phyloP scores from a whole-genome alignment of 2,113 vertebrate genomes.

The Mobula hypostoma region DNA sequence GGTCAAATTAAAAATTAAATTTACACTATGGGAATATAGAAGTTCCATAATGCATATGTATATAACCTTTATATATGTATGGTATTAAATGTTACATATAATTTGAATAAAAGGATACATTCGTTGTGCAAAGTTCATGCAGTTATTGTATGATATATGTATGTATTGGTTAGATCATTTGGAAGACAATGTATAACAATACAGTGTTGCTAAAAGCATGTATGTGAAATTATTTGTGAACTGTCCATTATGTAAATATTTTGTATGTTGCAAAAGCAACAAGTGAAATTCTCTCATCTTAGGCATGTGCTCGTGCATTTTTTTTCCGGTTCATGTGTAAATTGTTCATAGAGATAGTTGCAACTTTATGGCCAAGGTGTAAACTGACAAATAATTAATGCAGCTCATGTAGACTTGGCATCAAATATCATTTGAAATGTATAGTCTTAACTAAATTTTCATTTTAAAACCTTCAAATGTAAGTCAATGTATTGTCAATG shows the following conservation, averaged over 20 bases:
- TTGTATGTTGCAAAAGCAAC: not conserved
- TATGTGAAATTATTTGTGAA: not conserved
- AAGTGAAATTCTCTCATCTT: not conserved
- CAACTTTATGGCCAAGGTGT: not conserved
- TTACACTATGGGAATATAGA: not conserved
- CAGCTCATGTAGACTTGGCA: not conserved
- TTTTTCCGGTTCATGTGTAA: not conserved
- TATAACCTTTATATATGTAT: not conserved
- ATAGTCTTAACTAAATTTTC: not conserved
- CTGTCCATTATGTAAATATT: not conserved
- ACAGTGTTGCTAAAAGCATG: not conserved
- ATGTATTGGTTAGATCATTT: not conserved
- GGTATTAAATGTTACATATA: not conserved
- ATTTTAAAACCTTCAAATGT: not conserved
- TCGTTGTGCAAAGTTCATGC: not conserved
- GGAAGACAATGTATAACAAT: not conserved
- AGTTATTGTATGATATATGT: not conserved
- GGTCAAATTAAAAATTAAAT: not conserved
- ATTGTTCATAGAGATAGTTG: not conserved
- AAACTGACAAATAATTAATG: not conserved
- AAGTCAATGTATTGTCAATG: not conserved
- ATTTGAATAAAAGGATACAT: not conserved
- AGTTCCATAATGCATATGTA: not conserved
- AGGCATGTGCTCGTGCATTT: not conserved
- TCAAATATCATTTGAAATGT: not conserved